phyloP scores from a whole-genome alignment of 2,888 invertebrate genomes.

The Cremastinae sp. region DNA sequence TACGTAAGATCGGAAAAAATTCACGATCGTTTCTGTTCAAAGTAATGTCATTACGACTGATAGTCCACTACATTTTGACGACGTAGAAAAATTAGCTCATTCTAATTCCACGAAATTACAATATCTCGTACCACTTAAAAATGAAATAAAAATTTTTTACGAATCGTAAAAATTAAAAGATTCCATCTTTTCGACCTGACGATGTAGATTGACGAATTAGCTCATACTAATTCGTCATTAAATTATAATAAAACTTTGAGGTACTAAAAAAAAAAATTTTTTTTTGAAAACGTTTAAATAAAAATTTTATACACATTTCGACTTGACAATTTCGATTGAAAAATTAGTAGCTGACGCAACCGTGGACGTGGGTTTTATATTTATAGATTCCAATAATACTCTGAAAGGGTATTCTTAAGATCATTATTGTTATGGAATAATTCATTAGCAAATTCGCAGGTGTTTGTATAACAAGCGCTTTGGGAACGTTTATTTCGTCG shows the following conservation, averaged over 20 bases:
- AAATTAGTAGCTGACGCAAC: not conserved
- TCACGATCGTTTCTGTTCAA: not conserved
- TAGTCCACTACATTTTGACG: too few species aligned
- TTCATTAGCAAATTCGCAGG: constrained; percentile 3
- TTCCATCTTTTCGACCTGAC: too few species aligned
- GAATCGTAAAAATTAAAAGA: too few species aligned
- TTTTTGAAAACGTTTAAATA: too few species aligned
- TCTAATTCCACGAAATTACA: too few species aligned
- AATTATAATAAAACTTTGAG: not conserved
- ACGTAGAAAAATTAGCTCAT: too few species aligned
- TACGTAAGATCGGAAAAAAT: constrained; percentile 47
- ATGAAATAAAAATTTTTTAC: too few species aligned
- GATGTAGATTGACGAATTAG: too few species aligned
- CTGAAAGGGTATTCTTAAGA: constrained; percentile 5
- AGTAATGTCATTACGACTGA: not conserved
- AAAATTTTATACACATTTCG: not conserved
- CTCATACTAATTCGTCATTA: too few species aligned
- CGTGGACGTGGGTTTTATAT: not conserved
- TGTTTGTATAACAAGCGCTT: constrained; percentile 42
- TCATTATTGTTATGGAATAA: constrained; percentile 11
- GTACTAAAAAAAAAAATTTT: not conserved
- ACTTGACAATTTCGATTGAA: not conserved
- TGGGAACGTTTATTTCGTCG: constrained; percentile 39
- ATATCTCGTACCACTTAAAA: too few species aligned
- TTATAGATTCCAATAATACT: constrained; percentile 15